Base-by-base conservation (phyloP, 2,797 vertebrate genomes). In the Jordanella pulchra region DNA sequence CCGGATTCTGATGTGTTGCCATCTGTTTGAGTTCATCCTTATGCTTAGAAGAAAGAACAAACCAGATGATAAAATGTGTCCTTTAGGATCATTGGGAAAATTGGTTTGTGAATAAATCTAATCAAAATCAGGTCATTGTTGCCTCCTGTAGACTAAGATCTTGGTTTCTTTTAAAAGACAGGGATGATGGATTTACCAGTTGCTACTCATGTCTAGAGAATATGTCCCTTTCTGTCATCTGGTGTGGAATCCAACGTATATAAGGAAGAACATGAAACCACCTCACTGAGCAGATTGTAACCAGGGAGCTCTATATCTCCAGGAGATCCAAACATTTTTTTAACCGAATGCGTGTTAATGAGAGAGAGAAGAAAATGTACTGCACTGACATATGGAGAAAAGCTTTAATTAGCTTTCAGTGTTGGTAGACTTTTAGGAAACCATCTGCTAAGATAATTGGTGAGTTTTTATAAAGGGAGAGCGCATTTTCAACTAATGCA, bases 191-290 rank as follows among this genome's bases (percentile, higher is more conserved):
- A 81, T 83, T 84, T 88, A 85, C 87, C 44, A 74, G 48, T 78
- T 53, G 54, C 76, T 83, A 73, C 78, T 73, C 35, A 48, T 42
- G 82, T 79, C 78, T 66, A 69, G 71, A 87, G 80, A 56, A 84
- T 84, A 86, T 91, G 87, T 91, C 91, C 90, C 89, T 80, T 71
- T 84, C 35, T 39, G 35, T 39, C 35, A 39, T 7, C 71, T 85
- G 77, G 65, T 79, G 83, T 85, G 79, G 72, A 86, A 86, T 83
- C 75, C 72, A 77, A 71, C 71, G 80, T 76, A 71, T 32, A 73
- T 54, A 86, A 90, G 86, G 71, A 88, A 89, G 89, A 77, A 81
- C 84, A 82, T 82, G 58, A 66, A 85, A 74, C 86, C 90, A 87
- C 88, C 84, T 90, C 77, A 82, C 77, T 70, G 84, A 42, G 86